Conservation (phyloP, 2,888 invertebrate genomes). For the Synergus gifuensis region DNA sequence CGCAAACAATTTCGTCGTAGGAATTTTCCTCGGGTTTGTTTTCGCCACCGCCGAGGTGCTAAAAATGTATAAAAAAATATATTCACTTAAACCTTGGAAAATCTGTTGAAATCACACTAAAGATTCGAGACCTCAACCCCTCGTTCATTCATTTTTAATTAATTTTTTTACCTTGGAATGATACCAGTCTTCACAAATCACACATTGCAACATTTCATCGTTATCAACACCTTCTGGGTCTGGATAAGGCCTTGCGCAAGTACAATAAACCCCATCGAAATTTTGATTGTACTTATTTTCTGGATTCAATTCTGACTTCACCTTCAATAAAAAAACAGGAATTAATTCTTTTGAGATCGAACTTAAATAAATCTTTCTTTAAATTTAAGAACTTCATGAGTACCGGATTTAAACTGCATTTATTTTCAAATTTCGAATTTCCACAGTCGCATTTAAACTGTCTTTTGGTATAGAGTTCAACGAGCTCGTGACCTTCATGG, state of each 20-base stretch:
- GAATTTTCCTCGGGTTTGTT: conserved; percentile 80
- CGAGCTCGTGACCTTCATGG: conserved; percentile 96
- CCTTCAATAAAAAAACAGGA: conserved; percentile 47
- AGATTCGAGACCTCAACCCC: no score
- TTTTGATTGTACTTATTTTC: conserved; percentile 95
- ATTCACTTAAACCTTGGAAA: conserved; percentile 24
- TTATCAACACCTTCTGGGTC: conserved; percentile 90
- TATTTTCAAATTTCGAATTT: conserved; percentile 86
- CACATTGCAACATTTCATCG: conserved; percentile 98
- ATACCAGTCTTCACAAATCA: conserved; percentile 98
- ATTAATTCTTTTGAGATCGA: conserved; percentile 31
- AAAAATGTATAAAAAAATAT: conserved; percentile 55
- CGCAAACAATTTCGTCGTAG: conserved; percentile 92
- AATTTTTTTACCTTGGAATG: conserved; percentile 83
- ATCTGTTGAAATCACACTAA: neutral
- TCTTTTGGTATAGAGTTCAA: conserved; percentile 97
- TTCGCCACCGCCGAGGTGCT: conserved; percentile 83
- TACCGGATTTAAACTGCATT: conserved; percentile 85
- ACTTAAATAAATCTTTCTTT: neutral
- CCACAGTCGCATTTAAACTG: conserved; percentile 98
- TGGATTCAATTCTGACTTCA: conserved; percentile 83
- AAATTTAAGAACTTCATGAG: neutral
- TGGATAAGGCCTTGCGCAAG: conserved; percentile 95
- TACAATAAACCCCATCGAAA: conserved; percentile 95
- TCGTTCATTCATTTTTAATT: neutral